A percentile compares a stretch with the other conserved stretches of the same genome.
Conservation (phyloP, 1,140 invertebrate species). For the Adelges cooleyi region DNA sequence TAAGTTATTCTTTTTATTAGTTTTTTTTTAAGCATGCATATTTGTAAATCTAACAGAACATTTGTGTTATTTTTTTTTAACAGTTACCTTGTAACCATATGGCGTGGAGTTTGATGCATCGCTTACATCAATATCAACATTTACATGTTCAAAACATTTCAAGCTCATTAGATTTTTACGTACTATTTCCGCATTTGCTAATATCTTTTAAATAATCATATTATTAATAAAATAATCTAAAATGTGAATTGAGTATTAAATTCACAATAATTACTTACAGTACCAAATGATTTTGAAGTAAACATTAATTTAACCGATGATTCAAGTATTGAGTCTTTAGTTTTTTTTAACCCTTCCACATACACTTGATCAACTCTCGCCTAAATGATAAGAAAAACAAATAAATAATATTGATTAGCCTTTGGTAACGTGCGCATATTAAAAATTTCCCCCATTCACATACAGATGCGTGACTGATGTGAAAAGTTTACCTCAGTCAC, state of each 20-base stretch:
- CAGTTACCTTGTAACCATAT: slow-evolving; percentile 71
- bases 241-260: too few species aligned
- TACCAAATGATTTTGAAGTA: slow-evolving; percentile 8
- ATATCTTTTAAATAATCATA: slow-evolving; percentile 28
- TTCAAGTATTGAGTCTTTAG: slow-evolving; percentile 12
- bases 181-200: slow-evolving; percentile 41
- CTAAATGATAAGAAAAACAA: background rate
- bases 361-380: slow-evolving; percentile 26
- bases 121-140: slow-evolving; percentile 71
- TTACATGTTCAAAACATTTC: slow-evolving; percentile 71
- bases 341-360: background rate
- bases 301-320: slow-evolving; percentile 17
- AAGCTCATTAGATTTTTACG: slow-evolving; percentile 57
- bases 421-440: background rate
- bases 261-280: too few species aligned
- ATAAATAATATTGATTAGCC: background rate
- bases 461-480: background rate
- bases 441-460: background rate
- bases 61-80: slow-evolving; percentile 62
- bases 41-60: background rate
- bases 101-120: slow-evolving; percentile 53
- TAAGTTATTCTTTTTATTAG: too few species aligned
- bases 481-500: too few species aligned
- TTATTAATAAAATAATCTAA: too few species aligned
- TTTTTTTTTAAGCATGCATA: too few species aligned